phyloP scores from a whole-genome alignment of 2,888 invertebrate species.

The Macaria notata region DNA sequence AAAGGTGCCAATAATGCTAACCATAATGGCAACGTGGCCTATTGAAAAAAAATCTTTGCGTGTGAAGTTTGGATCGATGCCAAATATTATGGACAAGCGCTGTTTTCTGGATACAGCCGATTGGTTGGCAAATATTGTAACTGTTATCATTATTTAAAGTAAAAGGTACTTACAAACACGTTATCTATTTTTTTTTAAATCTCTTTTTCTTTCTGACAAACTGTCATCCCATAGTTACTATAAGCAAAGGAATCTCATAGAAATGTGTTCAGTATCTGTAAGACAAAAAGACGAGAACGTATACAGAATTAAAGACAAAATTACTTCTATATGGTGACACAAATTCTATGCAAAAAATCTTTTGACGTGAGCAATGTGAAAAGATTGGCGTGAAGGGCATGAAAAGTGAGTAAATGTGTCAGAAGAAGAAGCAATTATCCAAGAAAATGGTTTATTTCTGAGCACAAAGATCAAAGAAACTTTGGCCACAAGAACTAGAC shows the following conservation, averaged over 20 bases:
- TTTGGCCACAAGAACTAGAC: background rate
- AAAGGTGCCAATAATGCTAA: conserved; percentile 33
- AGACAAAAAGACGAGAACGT: too few species aligned
- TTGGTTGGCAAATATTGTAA: too few species aligned
- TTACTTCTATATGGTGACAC: too few species aligned
- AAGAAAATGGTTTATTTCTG: background rate
- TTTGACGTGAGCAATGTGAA: background rate
- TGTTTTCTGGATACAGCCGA: background rate
- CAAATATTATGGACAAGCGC: conserved; percentile 24
- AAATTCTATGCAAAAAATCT: too few species aligned
- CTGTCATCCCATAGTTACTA: too few species aligned
- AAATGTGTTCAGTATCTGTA: too few species aligned
- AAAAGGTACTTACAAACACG: too few species aligned
- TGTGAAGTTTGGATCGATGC: conserved; percentile 25
- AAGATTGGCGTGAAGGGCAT: conserved; percentile 16
- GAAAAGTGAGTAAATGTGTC: conserved; percentile 9
- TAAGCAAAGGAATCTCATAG: too few species aligned
- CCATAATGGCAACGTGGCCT: conserved; percentile 26
- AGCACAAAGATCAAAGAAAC: background rate
- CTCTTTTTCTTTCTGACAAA: too few species aligned
- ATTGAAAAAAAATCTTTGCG: conserved; percentile 27
- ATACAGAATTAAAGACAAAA: too few species aligned
- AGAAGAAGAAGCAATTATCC: conserved; percentile 4
- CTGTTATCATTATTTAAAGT: too few species aligned
- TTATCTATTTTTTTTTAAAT: too few species aligned